Base-by-base conservation (phyloP, 2,888 invertebrate genomes). In the Ichneumoninae sp. region DNA sequence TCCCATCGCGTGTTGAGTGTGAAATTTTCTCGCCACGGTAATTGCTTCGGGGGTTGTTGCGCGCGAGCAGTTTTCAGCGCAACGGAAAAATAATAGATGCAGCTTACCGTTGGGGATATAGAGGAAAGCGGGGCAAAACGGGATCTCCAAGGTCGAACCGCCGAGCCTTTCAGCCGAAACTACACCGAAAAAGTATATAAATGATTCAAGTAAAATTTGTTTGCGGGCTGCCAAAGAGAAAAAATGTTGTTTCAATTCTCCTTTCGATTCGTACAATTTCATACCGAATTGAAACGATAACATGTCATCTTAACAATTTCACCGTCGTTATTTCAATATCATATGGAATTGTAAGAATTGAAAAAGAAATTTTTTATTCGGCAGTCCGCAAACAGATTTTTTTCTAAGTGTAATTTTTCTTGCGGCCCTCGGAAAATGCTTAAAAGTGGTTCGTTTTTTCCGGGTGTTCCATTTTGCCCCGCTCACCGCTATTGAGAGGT, bases 1-100 rank as follows among this genome's bases (percentile, higher is more conserved):
- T 63, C 16, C 6, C 16, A n/a, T 44, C 63, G 19, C 19, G 74
- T 30, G 47, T 44, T 16, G 19, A 63, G 74, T 65, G 74, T 75
- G 13, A 70, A 74, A 68, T 68, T 50, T 76, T 66, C 80, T 50
- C 60, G 2, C 71, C 50, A 26, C 44, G 19, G 65, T 65, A 75
- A 75, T 75, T 75, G 50, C 74, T 33, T 19, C 74, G 50, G 50
- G 74, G 50, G 50, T n/a, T 33, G 63, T 30, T 33, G 33, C 65
- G 74, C 74, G 13, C 52, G 16, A 10, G 65, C 33, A 47, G 33
- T 50, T 65, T 33, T 50, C 50, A 65, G 3, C 33, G 33, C 4
- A 8, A 30, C 10, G 26, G 36, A 75, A 75, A 75, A 50, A 75
- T 75, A 75, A 50, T 50, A 52, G 50, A 65, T 75, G 65, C 63